Conservation (phyloP, 2,113 vertebrate genomes). For the Dromiciops gliroides region DNA sequence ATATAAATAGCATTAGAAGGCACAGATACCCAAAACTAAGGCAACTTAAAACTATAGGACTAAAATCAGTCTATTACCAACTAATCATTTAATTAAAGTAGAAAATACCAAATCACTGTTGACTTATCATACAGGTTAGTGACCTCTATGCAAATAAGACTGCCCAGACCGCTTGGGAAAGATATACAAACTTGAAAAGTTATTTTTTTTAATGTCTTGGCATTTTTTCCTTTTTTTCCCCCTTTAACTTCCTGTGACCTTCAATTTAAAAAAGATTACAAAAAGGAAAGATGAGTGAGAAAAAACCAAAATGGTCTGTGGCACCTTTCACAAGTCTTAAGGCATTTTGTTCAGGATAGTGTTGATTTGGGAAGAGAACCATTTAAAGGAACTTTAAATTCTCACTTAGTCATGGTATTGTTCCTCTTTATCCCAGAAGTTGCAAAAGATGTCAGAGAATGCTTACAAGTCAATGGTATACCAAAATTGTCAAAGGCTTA, state of each 20-base stretch:
- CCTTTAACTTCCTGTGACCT: neutral
- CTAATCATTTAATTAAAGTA: neutral
- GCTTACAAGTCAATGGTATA: neutral
- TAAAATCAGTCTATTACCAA: neutral
- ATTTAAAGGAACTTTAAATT: conserved; percentile 9
- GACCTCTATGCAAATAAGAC: no score
- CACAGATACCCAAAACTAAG: neutral
- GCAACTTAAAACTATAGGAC: neutral
- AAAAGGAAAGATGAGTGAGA: neutral
- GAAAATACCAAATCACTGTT: neutral
- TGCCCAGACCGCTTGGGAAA: neutral
- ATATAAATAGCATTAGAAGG: neutral
- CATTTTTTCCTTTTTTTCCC: neutral
- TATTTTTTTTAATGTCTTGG: no score
- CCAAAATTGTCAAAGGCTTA: neutral
- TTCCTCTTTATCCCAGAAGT: neutral
- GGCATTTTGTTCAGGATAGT: neutral
- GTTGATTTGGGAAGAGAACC: neutral
- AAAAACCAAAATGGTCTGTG: neutral
- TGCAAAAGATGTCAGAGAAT: neutral
- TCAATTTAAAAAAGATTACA: neutral
- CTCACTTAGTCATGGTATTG: neutral
- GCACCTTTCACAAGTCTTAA: neutral
- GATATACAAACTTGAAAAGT: neutral
- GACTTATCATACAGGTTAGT: no score